A percentile compares a stretch with the other conserved stretches of the same genome.
Evolutionary conservation across 1,140 invertebrate genomes (phyloP).

Genomic region (Asobara japonica): DNA sequence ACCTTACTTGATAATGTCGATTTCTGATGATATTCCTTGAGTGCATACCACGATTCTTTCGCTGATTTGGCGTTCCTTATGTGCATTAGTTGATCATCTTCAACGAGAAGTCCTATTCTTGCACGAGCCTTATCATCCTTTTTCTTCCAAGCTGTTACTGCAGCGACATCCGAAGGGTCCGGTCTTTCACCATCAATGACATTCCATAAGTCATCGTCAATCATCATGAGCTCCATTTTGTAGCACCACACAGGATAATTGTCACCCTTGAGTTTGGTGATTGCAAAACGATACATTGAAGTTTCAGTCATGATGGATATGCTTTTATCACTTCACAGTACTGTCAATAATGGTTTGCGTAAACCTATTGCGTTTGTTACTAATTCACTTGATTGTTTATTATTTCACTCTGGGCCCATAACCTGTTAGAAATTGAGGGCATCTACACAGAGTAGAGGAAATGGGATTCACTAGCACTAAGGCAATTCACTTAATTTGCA

Average conservation of each 20-base stretch:
- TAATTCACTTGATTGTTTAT: not conserved
- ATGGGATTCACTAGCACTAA: no score
- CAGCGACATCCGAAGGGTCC: not conserved
- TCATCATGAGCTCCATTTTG: conserved; percentile 26
- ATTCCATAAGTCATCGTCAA: conserved; percentile 19
- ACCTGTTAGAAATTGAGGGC: no score
- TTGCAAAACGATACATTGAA: not conserved
- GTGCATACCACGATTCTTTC: conserved; percentile 18
- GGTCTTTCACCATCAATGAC: conserved; percentile 9
- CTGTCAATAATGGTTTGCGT: not conserved
- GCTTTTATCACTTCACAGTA: not conserved
- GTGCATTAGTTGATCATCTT: conserved; percentile 16
- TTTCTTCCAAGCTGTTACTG: conserved; percentile 18
- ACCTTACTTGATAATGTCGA: conserved; percentile 17
- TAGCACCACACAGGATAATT: conserved; percentile 33
- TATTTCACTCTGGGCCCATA: not conserved
- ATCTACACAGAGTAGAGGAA: no score
- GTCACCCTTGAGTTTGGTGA: conserved; percentile 28
- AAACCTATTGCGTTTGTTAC: not conserved
- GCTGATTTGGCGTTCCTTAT: conserved; percentile 25
- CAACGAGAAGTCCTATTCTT: conserved; percentile 25
- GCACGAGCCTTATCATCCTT: conserved; percentile 20
- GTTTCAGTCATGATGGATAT: not conserved
- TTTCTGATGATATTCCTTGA: conserved; percentile 30
- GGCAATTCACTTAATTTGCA: no score